Evolutionary conservation across 2,888 invertebrate species (phyloP), one percentile per base, ranked within the genome.

Genomic region (Hirtodrosophila alboralis): DNA sequence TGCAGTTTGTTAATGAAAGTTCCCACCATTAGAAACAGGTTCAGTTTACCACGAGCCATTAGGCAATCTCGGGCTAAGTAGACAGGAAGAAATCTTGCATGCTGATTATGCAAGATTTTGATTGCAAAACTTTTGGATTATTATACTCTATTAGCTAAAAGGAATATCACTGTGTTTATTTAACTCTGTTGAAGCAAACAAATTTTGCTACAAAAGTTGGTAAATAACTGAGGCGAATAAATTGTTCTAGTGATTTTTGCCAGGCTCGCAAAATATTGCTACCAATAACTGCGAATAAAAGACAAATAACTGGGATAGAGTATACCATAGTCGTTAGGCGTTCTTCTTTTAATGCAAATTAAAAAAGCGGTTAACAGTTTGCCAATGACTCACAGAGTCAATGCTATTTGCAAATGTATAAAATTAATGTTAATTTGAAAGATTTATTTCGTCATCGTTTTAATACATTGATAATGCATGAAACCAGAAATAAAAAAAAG

Each of bases 21-120:
- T 84, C 80, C 80, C 77, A 84, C 73, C 80, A 78, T 81, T 81
- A 80, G 80, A 84, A 81, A 81, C 80, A 77, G 81, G 84, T 80
- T 81, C 68, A 16, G 48, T 14, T 23, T 7, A 23, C 4, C 31
- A 12, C 13, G 23, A 21, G n/a, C 21, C 38, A 18, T 4, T 5
- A 18, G 18, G 18, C 18, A 18, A 3, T 1, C 1, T 18, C 18
- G 8, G 4, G 36, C 47, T 45, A 48, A 34, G 21, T 40, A 53
- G 51, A 61, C 61, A 74, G 76, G 67, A 80, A 78, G 65, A 61
- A 70, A 73, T 65, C 61, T 66, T 44, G 57, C 37, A 49, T 41
- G 66, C 67, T 70, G 73, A 75, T 78, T 80, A 59, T 75, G 77
- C 66, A 66, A 81, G 63, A 48, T 38, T 57, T 43, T 53, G 52